These are phyloP conservation scores for Bombyx mandarina DNA, from an alignment of 1,140 invertebrate genomes.

Conservation along the genomic window DNA sequence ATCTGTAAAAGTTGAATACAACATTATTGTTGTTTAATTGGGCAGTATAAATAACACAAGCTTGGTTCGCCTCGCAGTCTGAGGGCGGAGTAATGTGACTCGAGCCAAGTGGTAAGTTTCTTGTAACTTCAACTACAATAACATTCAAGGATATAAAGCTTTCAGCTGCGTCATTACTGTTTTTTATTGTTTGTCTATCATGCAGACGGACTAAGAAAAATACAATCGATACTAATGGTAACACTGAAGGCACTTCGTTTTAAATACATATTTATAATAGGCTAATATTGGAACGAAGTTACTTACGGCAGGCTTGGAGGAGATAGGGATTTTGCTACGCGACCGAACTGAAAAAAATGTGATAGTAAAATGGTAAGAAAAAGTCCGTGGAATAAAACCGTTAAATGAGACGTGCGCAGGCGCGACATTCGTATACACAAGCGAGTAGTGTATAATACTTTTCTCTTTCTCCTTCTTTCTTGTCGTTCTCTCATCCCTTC, in stretches of 20 bases:
- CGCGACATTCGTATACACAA: too few species aligned
- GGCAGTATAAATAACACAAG: conserved; percentile 36
- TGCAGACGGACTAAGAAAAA: background rate
- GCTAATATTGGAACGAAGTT: too few species aligned
- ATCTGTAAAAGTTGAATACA: too few species aligned
- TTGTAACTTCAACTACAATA: conserved; percentile 24
- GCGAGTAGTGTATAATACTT: too few species aligned
- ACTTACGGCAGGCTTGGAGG: too few species aligned
- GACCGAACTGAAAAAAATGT: too few species aligned
- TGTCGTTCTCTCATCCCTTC: too few species aligned
- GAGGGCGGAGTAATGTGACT: conserved; percentile 11
- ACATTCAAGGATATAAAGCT: conserved; percentile 2
- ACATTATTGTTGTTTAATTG: conserved; percentile 27
- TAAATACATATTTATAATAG: background rate
- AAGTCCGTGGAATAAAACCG: too few species aligned
- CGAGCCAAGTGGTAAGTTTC: conserved; percentile 27
- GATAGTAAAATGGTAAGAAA: too few species aligned
- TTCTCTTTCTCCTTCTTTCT: too few species aligned
- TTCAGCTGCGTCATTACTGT: background rate
- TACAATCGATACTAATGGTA: background rate
- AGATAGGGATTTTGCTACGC: too few species aligned
- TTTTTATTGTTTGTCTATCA: background rate
- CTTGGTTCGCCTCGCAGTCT: conserved; percentile 37
- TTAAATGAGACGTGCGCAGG: too few species aligned
- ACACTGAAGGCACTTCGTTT: background rate